A percentile compares a stretch with the other conserved stretches of the same genome.
Evolutionary conservation across 1,140 invertebrate genomes (phyloP).

Genomic region (Nylanderia fulva): DNA sequence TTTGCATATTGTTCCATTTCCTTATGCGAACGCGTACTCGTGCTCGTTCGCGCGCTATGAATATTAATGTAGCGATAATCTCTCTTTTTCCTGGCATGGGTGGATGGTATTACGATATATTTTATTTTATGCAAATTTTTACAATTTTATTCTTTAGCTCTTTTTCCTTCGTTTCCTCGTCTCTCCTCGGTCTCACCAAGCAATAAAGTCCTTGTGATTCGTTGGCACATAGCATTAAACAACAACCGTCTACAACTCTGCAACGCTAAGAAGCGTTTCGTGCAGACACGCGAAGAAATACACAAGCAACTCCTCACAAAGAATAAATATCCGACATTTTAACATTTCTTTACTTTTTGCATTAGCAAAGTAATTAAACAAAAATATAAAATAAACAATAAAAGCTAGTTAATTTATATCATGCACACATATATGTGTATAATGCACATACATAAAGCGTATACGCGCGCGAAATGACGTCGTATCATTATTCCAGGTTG

Average conservation of each 20-base stretch:
- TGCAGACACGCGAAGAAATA: too few relatives aligned
- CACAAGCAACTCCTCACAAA: too few relatives aligned
- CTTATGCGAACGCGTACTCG: neutral
- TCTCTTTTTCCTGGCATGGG: too few relatives aligned
- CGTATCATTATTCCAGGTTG: neutral
- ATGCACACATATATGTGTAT: too few relatives aligned
- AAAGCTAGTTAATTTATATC: too few relatives aligned
- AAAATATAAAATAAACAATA: neutral
- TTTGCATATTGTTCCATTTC: slow-evolving; percentile 52
- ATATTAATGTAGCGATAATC: slow-evolving; percentile 51
- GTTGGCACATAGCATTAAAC: too few relatives aligned
- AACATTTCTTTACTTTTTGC: neutral
- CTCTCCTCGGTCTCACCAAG: neutral
- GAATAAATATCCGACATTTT: too few relatives aligned
- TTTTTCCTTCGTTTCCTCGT: too few relatives aligned
- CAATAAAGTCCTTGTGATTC: slow-evolving; percentile 5
- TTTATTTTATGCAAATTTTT: neutral
- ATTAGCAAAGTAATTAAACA: neutral
- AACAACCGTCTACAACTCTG: too few relatives aligned
- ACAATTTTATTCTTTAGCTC: neutral
- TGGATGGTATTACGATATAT: neutral
- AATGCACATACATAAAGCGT: neutral
- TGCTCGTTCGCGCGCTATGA: neutral
- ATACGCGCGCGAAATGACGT: neutral
- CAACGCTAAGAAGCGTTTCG: too few relatives aligned